Evolutionary conservation across 92 coral and sea anemone genomes (phyloP).

Genomic region (Palythoa caribaeorum): DNA sequence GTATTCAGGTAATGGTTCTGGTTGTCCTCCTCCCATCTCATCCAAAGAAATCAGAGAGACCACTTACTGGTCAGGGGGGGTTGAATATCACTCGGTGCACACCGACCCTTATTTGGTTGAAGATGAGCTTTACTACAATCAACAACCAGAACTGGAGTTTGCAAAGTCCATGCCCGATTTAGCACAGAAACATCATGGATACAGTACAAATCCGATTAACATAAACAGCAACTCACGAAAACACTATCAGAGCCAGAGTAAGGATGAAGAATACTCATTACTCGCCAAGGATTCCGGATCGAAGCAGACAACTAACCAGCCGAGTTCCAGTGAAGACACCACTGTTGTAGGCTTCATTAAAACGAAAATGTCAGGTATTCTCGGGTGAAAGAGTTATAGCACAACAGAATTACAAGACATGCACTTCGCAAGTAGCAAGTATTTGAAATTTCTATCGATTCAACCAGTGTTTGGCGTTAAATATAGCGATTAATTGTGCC

Average conservation of each 20-base stretch:
- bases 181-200: not conserved
- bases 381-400: conserved; percentile 41
- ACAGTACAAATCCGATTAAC: not conserved
- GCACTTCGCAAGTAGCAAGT: not conserved
- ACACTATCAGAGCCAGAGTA: conserved; percentile 21
- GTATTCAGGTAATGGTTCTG: not conserved
- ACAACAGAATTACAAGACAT: not conserved
- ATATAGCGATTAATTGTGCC: too few relatives aligned
- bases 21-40: not conserved
- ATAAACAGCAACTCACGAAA: not conserved
- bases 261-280: conserved; percentile 42
- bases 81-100: conserved; percentile 9
- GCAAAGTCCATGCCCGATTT: conserved; percentile 53
- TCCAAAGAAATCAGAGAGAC: not conserved
- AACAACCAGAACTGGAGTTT: conserved; percentile 37
- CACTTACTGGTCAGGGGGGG: not conserved
- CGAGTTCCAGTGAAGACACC: conserved; percentile 49
- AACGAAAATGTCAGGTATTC: conserved; percentile 70
- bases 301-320: conserved; percentile 38
- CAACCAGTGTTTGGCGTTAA: too few relatives aligned
- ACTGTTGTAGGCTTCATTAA: conserved; percentile 77
- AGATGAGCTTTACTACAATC: conserved; percentile 46
- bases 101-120: conserved; percentile 31
- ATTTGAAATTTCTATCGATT: too few relatives aligned
- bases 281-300: conserved; percentile 60